Evolutionary conservation across 1,140 invertebrate genomes (phyloP).

Genomic region (Bombus picipes): DNA sequence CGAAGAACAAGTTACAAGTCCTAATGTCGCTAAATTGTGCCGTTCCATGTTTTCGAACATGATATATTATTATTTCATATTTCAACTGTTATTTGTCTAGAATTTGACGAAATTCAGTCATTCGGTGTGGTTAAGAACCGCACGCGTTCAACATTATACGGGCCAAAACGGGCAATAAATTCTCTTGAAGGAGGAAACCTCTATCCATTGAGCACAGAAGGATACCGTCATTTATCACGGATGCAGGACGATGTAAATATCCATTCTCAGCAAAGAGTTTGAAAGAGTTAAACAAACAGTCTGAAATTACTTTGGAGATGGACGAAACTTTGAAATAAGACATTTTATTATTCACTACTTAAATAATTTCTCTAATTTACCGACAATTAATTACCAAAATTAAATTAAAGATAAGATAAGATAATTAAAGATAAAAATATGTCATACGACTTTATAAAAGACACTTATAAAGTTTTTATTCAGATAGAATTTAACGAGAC

Average conservation of each 20-base stretch:
- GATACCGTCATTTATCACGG: conserved; percentile 1
- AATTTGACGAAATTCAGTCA: not conserved
- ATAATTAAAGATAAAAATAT: no score
- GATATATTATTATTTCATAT: not conserved
- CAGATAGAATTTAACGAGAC: no score
- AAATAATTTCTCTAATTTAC: no score
- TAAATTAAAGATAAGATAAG: no score
- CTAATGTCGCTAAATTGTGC: not conserved
- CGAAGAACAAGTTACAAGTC: no score
- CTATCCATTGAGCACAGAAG: not conserved
- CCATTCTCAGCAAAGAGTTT: not conserved
- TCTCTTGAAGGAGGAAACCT: not conserved
- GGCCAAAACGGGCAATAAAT: not conserved
- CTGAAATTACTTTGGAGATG: not conserved
- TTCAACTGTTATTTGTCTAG: not conserved
- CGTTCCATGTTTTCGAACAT: not conserved
- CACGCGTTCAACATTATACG: not conserved
- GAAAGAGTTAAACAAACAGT: not conserved
- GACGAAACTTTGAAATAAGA: not conserved
- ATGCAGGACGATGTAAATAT: not conserved
- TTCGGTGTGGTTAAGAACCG: not conserved
- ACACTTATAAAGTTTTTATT: no score
- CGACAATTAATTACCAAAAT: no score
- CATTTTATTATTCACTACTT: not conserved
- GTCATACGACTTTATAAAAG: no score